A percentile compares a stretch with the other conserved stretches of the same genome.
Evolutionary conservation across 2,797 vertebrate species (phyloP).

Genomic region (Antrozous pallidus): DNA sequence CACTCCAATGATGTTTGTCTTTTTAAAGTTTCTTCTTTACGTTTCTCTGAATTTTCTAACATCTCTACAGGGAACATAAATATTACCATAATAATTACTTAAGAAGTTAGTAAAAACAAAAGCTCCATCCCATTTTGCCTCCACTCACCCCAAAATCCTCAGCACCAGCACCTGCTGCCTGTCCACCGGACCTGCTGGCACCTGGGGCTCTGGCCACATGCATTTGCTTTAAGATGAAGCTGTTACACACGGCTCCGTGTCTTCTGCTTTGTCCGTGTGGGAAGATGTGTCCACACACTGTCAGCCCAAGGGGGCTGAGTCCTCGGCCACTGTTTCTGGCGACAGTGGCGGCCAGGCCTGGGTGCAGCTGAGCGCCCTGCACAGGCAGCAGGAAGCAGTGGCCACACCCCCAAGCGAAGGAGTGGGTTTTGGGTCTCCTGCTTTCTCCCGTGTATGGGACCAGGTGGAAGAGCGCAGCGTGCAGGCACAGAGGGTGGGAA

Average conservation of each 20-base stretch:
- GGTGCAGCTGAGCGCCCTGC: neutral
- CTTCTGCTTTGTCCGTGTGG: neutral
- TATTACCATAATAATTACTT: neutral
- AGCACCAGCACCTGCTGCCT: neutral
- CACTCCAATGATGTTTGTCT: neutral
- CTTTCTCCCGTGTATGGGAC: neutral
- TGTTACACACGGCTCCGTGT: neutral
- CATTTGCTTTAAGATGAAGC: neutral
- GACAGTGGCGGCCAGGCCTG: neutral
- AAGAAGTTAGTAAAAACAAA: neutral
- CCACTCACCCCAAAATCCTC: neutral
- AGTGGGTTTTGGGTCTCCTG: neutral
- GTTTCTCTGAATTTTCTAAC: neutral
- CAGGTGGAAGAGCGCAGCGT: neutral
- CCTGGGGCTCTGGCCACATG: neutral
- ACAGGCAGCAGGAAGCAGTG: neutral
- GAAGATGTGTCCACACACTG: neutral
- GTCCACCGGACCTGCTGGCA: neutral
- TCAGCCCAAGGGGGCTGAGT: neutral
- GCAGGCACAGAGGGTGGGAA: neutral
- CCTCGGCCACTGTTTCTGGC: neutral
- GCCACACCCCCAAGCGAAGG: neutral
- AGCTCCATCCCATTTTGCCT: accelerated
- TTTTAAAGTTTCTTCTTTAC: neutral
- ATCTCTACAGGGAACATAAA: neutral